Percentiles rank a stretch among this genome's conserved stretches.
These are phyloP conservation scores for Garrulus glandarius DNA, from an alignment of 2,797 vertebrate genomes.

Conservation along the genomic window DNA sequence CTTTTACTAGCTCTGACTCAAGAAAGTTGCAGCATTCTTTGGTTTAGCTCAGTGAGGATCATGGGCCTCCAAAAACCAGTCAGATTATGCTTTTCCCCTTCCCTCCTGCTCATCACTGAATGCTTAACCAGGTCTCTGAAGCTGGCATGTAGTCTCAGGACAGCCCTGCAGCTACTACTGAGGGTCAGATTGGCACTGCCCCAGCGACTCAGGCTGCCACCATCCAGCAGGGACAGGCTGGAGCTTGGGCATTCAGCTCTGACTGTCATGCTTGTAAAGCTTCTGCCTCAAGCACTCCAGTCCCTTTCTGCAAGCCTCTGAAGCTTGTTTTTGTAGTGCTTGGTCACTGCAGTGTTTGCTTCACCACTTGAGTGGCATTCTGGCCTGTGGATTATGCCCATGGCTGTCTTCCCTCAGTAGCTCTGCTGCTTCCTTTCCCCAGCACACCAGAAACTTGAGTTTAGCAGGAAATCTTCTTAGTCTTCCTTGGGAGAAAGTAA, in stretches of 20 bases:
- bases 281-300: neutral
- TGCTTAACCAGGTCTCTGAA: neutral
- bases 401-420: neutral
- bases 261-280: neutral
- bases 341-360: neutral
- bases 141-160: neutral
- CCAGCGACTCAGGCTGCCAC: neutral
- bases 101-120: neutral
- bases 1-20: neutral
- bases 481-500: neutral
- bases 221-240: neutral
- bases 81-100: neutral
- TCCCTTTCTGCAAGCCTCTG: neutral
- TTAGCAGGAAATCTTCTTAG: neutral
- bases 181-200: neutral
- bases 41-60: neutral
- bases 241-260: fast-evolving
- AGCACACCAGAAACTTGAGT: neutral
- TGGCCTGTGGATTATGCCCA: neutral
- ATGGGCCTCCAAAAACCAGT: neutral
- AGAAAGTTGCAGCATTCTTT: neutral
- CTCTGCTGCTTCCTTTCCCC: neutral
- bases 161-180: neutral
- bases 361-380: neutral
- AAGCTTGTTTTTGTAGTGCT: neutral